Conservation (phyloP, 1,140 invertebrate species). For the Mizuhopecten yessoensis region DNA sequence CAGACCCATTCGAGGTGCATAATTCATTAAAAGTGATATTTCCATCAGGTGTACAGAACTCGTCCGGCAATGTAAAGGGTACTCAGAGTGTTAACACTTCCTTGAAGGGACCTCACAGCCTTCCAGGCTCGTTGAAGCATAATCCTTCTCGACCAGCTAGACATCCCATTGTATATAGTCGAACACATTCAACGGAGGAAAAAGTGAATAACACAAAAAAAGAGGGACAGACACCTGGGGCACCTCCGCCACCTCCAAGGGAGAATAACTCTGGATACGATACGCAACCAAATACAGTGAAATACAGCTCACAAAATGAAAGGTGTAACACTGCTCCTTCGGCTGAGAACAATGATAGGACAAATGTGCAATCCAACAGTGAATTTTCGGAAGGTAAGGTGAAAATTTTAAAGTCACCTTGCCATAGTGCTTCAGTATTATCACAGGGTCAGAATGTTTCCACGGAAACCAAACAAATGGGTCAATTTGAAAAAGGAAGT, state of each 20-base stretch:
- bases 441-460: background rate
- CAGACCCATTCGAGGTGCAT: conserved; percentile 76
- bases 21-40: conserved; percentile 28
- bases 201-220: conserved; percentile 37
- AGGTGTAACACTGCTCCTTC: conserved; percentile 42
- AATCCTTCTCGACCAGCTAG: conserved; percentile 52
- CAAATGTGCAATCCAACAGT: conserved; percentile 43
- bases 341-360: conserved; percentile 44
- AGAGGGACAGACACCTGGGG: background rate
- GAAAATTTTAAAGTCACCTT: background rate
- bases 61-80: background rate
- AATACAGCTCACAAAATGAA: conserved; percentile 3
- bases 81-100: conserved; percentile 24
- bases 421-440: background rate
- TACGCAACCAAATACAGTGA: background rate
- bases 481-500: conserved; percentile 17
- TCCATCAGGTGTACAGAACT: background rate
- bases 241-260: conserved; percentile 49
- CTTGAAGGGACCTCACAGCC: background rate
- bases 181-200: conserved; percentile 61
- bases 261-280: conserved; percentile 33
- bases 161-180: conserved; percentile 64
- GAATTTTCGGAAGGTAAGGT: background rate
- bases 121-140: background rate
- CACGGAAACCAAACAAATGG: background rate